Evolutionary conservation across 2,888 invertebrate genomes (phyloP), one percentile per base, ranked within the genome.

Genomic region (Lepidocyrtinus sp.): DNA sequence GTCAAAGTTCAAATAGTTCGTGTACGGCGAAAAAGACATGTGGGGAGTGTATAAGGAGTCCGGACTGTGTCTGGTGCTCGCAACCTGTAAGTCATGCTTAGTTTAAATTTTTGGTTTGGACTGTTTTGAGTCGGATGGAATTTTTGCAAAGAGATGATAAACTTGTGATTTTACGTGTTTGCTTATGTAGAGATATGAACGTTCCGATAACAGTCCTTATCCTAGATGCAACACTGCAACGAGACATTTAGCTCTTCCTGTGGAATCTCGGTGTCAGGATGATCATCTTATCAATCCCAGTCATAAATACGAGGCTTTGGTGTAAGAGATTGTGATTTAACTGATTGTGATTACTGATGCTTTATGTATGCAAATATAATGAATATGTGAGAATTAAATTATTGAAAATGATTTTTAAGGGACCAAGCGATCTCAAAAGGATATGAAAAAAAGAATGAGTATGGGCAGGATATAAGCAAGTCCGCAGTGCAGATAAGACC

Each of bases 1-100:
- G n/a, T n/a, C n/a, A n/a, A n/a, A n/a, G n/a, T n/a, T n/a, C n/a
- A n/a, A n/a, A 76, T 70, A 65, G 69, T 2, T n/a, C 75, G 0
- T 81, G 81, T 19, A 19, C 26, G 2, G 45, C 24, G n/a, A 26
- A 55, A 26, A 22, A 61, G 69, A 69, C 63, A 3, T 83, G 83
- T 82, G 62, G 74, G 1, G 70, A 63, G 1, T 83, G 83, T 59
- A 80, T 67, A 21, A 73, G 76, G 25, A 72, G 27, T 25, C 65
- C 74, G 7, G 36, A 36, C 15, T 83, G 83, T 72, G 61, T 75
- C 2, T 83, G 82, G 82, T 83, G 83, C 61, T 75, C 75, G 7
- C 79, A 83, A 46, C 27, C 69, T 7, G 83, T 83, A 79, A 67
- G 77, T 72, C 19, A 5, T 45, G 7, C n/a, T 26, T 12, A 19